phyloP scores from a whole-genome alignment of 2,888 invertebrate genomes.

The Eilema griseolum region DNA sequence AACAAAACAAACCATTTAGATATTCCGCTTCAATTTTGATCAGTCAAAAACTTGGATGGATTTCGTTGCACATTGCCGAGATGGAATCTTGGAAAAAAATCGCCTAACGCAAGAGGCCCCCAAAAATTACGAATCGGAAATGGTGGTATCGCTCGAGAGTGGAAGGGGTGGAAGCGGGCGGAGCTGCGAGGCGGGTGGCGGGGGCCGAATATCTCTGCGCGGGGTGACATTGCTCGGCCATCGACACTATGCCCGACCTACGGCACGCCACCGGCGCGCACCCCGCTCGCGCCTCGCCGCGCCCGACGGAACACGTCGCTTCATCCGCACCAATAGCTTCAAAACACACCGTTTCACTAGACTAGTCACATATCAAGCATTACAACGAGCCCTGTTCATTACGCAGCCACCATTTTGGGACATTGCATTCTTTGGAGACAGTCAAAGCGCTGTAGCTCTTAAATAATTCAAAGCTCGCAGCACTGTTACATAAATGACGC shows the following conservation, averaged over 20 bases:
- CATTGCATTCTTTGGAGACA: conserved; percentile 15
- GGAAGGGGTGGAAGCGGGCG: conserved; percentile 43
- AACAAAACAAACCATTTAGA: conserved; percentile 14
- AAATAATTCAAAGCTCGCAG: conserved; percentile 58
- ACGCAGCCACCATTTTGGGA: background rate
- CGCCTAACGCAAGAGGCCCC: conserved; percentile 55
- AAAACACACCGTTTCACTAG: conserved; percentile 37
- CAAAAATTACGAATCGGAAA: conserved; percentile 72
- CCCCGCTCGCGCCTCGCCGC: conserved; percentile 58
- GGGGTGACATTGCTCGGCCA: conserved; percentile 84
- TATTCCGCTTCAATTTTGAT: conserved; percentile 1
- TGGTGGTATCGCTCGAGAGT: conserved; percentile 58
- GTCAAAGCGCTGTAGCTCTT: conserved; percentile 41
- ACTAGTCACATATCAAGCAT: conserved; percentile 37
- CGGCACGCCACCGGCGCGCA: conserved; percentile 67
- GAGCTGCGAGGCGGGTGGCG: conserved; percentile 52
- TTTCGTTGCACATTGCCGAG: conserved; percentile 20
- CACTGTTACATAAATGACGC: conserved; percentile 64
- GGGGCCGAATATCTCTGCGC: conserved; percentile 72
- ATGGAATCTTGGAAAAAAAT: conserved; percentile 35
- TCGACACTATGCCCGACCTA: conserved; percentile 84
- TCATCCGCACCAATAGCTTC: conserved; percentile 62
- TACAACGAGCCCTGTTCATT: conserved; percentile 18
- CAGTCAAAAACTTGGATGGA: conserved; percentile 11
- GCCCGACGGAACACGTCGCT: conserved; percentile 66